A percentile compares a stretch with the other conserved stretches of the same genome.
Conservation (phyloP, 2,797 vertebrate species). For the Pygocentrus nattereri region DNA sequence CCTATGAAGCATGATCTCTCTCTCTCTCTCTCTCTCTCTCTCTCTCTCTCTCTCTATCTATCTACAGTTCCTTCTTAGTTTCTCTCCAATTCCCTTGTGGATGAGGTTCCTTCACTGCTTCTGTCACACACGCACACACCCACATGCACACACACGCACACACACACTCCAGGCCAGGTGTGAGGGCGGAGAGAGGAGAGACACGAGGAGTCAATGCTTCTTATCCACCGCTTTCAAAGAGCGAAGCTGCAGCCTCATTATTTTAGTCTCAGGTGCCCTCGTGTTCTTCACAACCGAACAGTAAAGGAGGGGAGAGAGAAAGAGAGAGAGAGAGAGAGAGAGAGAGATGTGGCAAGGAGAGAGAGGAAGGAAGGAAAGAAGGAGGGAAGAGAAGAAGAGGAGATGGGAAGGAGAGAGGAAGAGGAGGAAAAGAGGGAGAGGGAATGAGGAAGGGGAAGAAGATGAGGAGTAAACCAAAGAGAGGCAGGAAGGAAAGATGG, state of each 20-base stretch:
- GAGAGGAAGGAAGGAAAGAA: not conserved
- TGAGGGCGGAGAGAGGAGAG: constrained; percentile 46
- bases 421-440: too few species aligned
- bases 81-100: not conserved
- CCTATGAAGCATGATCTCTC: constrained; percentile 9
- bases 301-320: not conserved
- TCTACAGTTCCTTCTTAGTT: constrained; percentile 5
- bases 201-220: constrained; percentile 24
- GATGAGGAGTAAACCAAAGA: too few species aligned
- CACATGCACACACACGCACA: constrained; percentile 25
- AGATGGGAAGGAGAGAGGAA: not conserved
- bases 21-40: not conserved
- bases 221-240: constrained; percentile 40
- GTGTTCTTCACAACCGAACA: not conserved
- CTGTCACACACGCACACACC: not conserved
- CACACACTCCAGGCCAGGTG: constrained; percentile 49
- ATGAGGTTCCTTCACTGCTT: constrained; percentile 11
- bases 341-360: not conserved
- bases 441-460: not conserved
- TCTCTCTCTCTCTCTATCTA: constrained; percentile 2
- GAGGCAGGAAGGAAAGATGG: not conserved
- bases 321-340: not conserved
- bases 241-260: constrained; percentile 43
- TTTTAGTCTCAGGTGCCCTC: constrained; percentile 24
- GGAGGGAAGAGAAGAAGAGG: not conserved